Percentiles rank a stretch among this genome's conserved stretches.
Conservation (phyloP, 2,888 invertebrate genomes). For the Mellilla xanthometata region DNA sequence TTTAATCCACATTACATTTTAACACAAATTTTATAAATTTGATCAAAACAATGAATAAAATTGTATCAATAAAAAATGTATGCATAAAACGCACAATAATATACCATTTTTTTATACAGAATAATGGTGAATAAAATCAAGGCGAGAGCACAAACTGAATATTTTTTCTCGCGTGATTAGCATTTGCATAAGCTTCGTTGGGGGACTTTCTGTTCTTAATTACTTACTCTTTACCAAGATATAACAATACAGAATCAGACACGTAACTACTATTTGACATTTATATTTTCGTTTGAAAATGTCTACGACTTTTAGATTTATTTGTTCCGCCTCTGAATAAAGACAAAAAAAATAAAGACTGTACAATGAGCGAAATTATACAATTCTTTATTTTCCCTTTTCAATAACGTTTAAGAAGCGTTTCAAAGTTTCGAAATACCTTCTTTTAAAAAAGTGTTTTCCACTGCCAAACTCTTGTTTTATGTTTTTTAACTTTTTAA, state of each 20-base stretch:
- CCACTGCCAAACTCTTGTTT: conserved; percentile 24
- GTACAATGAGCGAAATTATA: conserved; percentile 25
- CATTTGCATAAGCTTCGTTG: conserved; percentile 59
- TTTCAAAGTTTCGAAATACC: conserved; percentile 10
- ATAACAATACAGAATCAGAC: conserved; percentile 16
- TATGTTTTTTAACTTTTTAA: conserved; percentile 27
- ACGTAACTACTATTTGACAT: not conserved
- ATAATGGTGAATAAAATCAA: conserved; percentile 6
- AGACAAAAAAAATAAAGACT: too few species aligned
- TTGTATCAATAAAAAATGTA: too few species aligned
- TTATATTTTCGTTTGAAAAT: not conserved
- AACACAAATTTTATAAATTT: too few species aligned
- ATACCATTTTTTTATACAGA: too few species aligned
- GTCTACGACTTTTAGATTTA: not conserved
- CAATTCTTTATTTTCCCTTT: conserved; percentile 10
- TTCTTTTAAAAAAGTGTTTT: conserved; percentile 13
- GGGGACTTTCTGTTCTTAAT: conserved; percentile 46
- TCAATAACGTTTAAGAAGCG: conserved; percentile 11
- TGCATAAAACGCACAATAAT: too few species aligned
- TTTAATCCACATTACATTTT: too few species aligned
- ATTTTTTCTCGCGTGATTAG: conserved; percentile 58
- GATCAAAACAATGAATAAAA: too few species aligned
- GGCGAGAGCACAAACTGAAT: conserved; percentile 38
- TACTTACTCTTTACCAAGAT: conserved; percentile 36
- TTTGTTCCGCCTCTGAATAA: not conserved